A percentile compares a stretch with the other conserved stretches of the same genome.
Evolutionary conservation across 2,888 invertebrate species (phyloP).

Genomic region (Oscheius sp.): DNA sequence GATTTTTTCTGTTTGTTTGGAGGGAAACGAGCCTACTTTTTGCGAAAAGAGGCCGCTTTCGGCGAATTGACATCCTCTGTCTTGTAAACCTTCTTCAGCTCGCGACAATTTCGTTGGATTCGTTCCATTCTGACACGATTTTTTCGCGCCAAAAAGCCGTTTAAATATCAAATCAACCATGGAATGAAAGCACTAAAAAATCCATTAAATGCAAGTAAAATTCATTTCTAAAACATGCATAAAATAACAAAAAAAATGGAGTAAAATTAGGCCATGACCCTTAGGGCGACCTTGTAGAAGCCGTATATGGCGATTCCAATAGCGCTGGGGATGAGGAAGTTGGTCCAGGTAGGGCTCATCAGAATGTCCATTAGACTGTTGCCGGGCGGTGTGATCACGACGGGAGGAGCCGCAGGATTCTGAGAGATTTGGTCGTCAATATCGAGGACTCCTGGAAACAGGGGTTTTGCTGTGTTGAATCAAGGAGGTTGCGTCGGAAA

Average conservation of each 20-base stretch:
- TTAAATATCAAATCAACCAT: background rate
- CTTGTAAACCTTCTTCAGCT: conserved; percentile 20
- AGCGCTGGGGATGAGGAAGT: conserved; percentile 72
- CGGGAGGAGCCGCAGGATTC: conserved; percentile 6
- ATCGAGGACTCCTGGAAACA: conserved; percentile 19
- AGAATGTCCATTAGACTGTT: conserved; percentile 58
- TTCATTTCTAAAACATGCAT: too few relatives aligned
- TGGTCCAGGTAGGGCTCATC: conserved; percentile 72
- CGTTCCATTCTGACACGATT: conserved; percentile 11
- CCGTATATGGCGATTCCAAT: conserved; percentile 69
- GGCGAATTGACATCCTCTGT: conserved; percentile 31
- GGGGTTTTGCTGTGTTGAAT: background rate
- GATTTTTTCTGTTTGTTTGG: background rate
- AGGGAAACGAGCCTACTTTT: conserved; percentile 31
- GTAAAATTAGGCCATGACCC: conserved; percentile 28
- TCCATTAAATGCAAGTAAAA: background rate
- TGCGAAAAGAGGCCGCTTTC: conserved; percentile 29
- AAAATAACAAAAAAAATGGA: conserved; percentile 6
- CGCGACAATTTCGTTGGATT: conserved; percentile 31
- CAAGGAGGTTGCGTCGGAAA: conserved; percentile 64
- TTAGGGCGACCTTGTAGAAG: conserved; percentile 59
- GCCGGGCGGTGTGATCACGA: conserved; percentile 22
- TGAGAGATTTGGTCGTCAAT: conserved; percentile 8
- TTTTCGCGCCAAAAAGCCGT: background rate
- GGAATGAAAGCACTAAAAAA: background rate